Conservation (phyloP, 2,113 vertebrate species). For the Eulemur macaco region DNA sequence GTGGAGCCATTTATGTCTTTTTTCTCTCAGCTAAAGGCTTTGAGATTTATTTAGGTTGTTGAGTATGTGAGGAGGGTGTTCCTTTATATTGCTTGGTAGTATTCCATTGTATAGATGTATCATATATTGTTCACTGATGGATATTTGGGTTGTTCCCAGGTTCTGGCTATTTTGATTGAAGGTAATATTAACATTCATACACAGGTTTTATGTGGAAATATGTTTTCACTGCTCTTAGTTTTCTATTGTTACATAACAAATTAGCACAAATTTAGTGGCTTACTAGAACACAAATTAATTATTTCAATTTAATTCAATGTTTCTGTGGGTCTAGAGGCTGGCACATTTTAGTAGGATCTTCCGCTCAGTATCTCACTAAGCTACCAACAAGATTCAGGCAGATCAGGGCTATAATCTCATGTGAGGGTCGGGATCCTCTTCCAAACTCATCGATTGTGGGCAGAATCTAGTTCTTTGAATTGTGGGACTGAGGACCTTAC, state of each 20-base stretch:
- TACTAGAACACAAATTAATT: background rate
- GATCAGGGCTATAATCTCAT: background rate
- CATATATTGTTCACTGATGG: background rate
- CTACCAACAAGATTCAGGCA: background rate
- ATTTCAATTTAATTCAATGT: background rate
- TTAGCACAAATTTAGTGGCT: background rate
- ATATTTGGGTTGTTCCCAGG: background rate
- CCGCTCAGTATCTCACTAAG: background rate
- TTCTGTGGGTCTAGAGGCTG: background rate
- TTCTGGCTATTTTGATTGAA: background rate
- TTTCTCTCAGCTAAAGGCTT: background rate
- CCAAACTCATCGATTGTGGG: background rate
- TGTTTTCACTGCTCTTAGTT: background rate
- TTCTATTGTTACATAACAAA: background rate
- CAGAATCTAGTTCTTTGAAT: background rate
- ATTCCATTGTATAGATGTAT: background rate
- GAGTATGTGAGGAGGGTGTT: background rate
- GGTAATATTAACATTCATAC: background rate
- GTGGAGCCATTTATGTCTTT: background rate
- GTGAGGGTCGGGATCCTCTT: too few relatives aligned
- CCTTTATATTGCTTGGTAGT: background rate
- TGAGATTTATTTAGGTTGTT: background rate
- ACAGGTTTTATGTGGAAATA: background rate
- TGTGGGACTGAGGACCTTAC: background rate
- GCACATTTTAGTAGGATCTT: background rate